Base-by-base conservation (phyloP, 2,797 vertebrate genomes). In the Epinephelus awoara region DNA sequence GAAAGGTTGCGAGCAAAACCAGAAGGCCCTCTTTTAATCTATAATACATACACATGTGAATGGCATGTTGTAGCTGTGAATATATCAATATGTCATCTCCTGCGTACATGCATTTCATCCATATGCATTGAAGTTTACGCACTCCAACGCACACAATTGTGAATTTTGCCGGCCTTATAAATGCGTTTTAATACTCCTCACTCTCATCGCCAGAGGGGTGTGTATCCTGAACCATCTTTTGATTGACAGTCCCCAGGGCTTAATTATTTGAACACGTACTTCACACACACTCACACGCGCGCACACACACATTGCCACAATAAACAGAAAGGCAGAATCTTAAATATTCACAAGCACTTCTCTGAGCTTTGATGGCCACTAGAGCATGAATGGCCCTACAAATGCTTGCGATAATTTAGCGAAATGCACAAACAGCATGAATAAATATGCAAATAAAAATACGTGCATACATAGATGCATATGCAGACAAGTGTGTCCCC, bases 181-280 rank as follows among this genome's bases (percentile, higher is more conserved):
- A 80, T 51, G 58, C 3, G 2, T 44, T 75, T 79, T 67, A 78
- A 8, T 62, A 54, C 59, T 72, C 38, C 38, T 56, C 27, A 61
- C 46, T 51, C 67, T 82, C 65, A 61, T 79, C 23, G 17, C 71
- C 52, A 47, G 34, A 72, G 75, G 72, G 69, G 67, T 77, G 71
- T 86, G 72, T 56, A 75, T 73, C 66, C 57, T 76, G 58, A 71
- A 63, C 65, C 2, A 25, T 73, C 46, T 79, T 87, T 71, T 87
- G 86, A 84, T 87, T 88, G 86, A 80, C 83, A 76, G 29, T 87
- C 82, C 83, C 73, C 17, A 25, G 76, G 69, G 78, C 3, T 85
- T 89, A 85, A 88, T 90, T 92, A 90, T 88, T 81, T 80, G 38
- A 84, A 67, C 68, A 77, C 25, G 10, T 64, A 72, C 76, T 70